phyloP scores from a whole-genome alignment of 2,888 invertebrate species.

The Limenitis camilla region DNA sequence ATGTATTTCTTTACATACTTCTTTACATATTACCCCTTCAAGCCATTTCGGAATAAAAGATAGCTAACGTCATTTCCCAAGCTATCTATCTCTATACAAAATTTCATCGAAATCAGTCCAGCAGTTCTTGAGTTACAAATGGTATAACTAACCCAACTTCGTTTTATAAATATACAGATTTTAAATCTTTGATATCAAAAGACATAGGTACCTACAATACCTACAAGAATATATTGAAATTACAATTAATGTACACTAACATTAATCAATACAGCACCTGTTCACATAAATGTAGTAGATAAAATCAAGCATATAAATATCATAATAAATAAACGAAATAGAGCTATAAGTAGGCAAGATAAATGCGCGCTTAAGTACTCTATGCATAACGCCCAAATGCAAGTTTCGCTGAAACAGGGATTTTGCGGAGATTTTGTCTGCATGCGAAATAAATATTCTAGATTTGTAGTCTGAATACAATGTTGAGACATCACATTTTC shows the following conservation, averaged over 20 bases:
- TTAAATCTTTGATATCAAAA: too few relatives aligned
- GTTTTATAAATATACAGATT: too few relatives aligned
- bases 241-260: neutral
- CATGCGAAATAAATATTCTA: conserved; percentile 60
- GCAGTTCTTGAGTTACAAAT: too few relatives aligned
- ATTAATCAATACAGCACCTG: conserved; percentile 2
- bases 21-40: too few relatives aligned
- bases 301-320: conserved; percentile 3
- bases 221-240: too few relatives aligned
- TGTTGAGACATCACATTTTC: conserved; percentile 46
- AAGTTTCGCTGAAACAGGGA: conserved; percentile 53
- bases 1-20: too few relatives aligned
- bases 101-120: too few relatives aligned
- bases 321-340: conserved; percentile 1
- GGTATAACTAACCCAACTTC: too few relatives aligned
- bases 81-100: too few relatives aligned
- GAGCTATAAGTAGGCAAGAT: conserved; percentile 16
- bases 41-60: too few relatives aligned
- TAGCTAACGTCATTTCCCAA: too few relatives aligned
- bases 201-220: too few relatives aligned
- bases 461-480: conserved; percentile 51
- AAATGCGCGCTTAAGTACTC: conserved; percentile 24
- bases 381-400: conserved; percentile 48
- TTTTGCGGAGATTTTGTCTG: conserved; percentile 54
- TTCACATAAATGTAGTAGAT: neutral